Conservation (phyloP, 1,140 invertebrate genomes). For the Epicauta chinensis region DNA sequence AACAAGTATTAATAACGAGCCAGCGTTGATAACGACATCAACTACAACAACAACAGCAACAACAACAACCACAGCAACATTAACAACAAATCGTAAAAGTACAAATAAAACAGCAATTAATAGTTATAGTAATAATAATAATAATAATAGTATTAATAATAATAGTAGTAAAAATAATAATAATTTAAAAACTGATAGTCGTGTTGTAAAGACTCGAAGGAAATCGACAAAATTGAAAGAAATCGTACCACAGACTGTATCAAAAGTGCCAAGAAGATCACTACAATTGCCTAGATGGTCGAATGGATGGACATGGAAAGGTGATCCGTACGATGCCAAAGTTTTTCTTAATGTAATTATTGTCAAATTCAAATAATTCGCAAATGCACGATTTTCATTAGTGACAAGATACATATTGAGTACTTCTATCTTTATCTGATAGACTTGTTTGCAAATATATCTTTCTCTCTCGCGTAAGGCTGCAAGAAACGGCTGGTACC, state of each 20-base stretch:
- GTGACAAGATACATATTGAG: no score
- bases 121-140: neutral
- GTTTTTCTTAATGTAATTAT: conserved; percentile 85
- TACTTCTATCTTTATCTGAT: no score
- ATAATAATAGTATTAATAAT: neutral
- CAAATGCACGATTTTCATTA: no score
- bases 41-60: no score
- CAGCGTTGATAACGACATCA: neutral
- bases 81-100: conserved; percentile 13
- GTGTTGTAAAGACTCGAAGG: conserved; percentile 14
- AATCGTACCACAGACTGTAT: conserved; percentile 38
- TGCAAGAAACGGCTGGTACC: no score
- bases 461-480: no score
- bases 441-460: no score
- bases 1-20: conserved; percentile 6
- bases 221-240: conserved; percentile 39
- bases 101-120: conserved; percentile 15
- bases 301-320: conserved; percentile 89
- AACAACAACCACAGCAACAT: no score
- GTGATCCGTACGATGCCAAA: conserved; percentile 72
- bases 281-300: conserved; percentile 69
- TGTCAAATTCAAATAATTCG: no score
- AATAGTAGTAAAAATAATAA: conserved; percentile 9
- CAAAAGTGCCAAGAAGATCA: conserved; percentile 41
- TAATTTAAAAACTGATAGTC: conserved; percentile 10